Conservation (phyloP, 2,888 invertebrate species). For the Aelia acuminata region DNA sequence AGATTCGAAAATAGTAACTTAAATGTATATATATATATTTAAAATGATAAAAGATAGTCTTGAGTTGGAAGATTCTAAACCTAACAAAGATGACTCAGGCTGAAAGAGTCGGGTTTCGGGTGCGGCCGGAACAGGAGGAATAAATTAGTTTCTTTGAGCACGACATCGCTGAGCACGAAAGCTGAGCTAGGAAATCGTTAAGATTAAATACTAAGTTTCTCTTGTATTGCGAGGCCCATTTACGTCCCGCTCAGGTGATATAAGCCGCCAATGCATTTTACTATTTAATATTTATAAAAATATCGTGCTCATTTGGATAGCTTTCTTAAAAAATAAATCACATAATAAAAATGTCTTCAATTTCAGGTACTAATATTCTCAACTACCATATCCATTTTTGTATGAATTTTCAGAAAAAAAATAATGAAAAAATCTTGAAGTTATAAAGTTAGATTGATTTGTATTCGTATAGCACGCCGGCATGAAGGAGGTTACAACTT, state of each 20-base stretch:
- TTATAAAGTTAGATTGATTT: no score
- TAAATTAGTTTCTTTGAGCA: conserved; percentile 35
- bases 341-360: no score
- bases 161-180: conserved; percentile 42
- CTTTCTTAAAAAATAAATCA: no score
- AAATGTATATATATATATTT: no score
- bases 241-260: not conserved
- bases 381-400: no score
- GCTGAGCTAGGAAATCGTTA: conserved; percentile 26
- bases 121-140: conserved; percentile 33
- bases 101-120: conserved; percentile 30
- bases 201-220: conserved; percentile 15
- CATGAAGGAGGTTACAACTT: no score
- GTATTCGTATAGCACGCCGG: no score
- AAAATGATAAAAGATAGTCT: not conserved
- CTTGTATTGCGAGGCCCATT: not conserved
- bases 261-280: not conserved
- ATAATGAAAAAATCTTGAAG: no score
- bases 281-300: not conserved
- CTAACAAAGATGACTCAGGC: not conserved
- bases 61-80: not conserved
- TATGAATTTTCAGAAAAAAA: no score
- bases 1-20: no score
- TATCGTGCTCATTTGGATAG: no score
- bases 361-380: no score